phyloP scores from a whole-genome alignment of 2,113 vertebrate species.

The Toxotes jaculatrix region DNA sequence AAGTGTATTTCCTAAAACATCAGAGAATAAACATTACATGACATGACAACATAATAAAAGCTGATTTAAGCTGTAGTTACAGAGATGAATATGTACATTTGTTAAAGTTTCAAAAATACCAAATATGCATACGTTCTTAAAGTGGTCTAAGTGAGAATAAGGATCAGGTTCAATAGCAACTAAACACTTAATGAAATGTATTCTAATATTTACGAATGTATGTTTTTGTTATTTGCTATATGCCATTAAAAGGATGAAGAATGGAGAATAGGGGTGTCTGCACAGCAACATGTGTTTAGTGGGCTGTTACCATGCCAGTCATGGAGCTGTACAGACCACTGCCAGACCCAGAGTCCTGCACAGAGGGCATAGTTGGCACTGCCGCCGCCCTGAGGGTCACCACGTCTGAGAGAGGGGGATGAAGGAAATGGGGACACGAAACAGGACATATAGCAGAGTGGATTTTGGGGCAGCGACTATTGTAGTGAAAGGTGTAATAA shows the following conservation, averaged over 20 bases:
- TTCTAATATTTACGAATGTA: neutral
- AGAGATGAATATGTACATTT: no score
- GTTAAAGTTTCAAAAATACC: no score
- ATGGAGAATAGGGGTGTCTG: constrained; percentile 34
- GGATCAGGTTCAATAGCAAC: neutral
- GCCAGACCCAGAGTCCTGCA: constrained; percentile 61
- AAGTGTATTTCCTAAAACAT: neutral
- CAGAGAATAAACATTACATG: neutral
- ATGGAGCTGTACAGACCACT: constrained; percentile 48
- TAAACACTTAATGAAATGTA: neutral
- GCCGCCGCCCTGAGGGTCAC: constrained; percentile 52
- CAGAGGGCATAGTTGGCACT: constrained; percentile 69
- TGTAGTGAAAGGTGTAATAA: neutral
- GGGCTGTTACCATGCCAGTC: constrained; percentile 65
- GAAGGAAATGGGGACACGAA: constrained; percentile 23
- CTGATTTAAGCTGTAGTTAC: neutral
- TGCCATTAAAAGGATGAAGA: constrained; percentile 16
- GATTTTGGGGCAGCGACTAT: constrained; percentile 7
- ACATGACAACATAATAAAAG: neutral
- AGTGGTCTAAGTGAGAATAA: neutral
- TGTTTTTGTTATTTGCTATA: neutral
- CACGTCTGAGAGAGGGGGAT: constrained; percentile 32
- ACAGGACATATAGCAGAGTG: neutral
- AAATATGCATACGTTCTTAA: no score
- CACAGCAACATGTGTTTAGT: constrained; percentile 46